Conservation (phyloP, 2,888 invertebrate genomes). For the Tetanocera ferruginea region DNA sequence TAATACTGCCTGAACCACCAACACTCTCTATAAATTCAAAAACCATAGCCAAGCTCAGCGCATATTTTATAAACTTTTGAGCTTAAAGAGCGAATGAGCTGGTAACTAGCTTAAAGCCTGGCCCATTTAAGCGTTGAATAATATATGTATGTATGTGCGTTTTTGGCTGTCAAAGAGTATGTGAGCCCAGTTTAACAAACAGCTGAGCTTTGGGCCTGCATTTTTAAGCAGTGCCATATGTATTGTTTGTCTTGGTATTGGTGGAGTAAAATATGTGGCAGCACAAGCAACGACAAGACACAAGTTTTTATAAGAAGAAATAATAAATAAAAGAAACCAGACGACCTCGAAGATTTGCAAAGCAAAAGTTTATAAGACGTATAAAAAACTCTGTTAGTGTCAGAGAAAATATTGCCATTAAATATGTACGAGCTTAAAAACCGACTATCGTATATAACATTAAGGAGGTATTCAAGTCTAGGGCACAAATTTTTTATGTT, state of each 20-base stretch:
- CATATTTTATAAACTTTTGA: too few relatives aligned
- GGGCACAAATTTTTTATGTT: too few relatives aligned
- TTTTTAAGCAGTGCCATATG: neutral
- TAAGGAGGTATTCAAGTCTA: too few relatives aligned
- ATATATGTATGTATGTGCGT: too few relatives aligned
- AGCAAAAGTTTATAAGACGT: neutral
- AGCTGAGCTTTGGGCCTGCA: constrained; percentile 22
- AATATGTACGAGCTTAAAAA: neutral
- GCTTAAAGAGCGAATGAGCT: too few relatives aligned
- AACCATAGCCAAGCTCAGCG: too few relatives aligned
- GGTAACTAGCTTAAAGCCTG: too few relatives aligned
- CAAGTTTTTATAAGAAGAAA: constrained; percentile 4
- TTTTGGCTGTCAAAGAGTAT: too few relatives aligned
- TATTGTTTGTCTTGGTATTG: neutral
- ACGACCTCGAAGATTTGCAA: constrained; percentile 61
- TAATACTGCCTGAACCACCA: too few relatives aligned
- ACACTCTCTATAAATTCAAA: too few relatives aligned
- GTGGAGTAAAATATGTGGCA: neutral
- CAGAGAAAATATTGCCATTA: neutral
- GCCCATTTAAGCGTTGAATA: too few relatives aligned
- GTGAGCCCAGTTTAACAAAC: constrained; percentile 5
- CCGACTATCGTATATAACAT: neutral
- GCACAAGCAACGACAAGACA: constrained; percentile 46
- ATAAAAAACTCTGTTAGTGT: neutral
- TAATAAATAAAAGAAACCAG: constrained; percentile 58